phyloP scores from a whole-genome alignment of 2,113 vertebrate genomes.

The Arizona elegans region DNA sequence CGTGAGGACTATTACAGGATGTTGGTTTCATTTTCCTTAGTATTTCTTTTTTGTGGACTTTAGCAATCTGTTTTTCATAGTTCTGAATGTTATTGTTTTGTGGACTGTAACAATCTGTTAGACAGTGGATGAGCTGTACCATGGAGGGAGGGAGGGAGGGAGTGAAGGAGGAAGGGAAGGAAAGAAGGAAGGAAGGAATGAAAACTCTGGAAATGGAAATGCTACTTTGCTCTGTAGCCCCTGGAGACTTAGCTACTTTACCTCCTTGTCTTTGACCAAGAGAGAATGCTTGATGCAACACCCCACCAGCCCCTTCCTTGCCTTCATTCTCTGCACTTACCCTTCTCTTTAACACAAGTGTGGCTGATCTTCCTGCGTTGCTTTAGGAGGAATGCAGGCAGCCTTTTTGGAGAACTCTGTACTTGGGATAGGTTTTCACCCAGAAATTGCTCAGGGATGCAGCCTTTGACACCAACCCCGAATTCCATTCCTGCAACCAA shows the following conservation, averaged over 20 bases:
- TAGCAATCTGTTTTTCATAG: neutral
- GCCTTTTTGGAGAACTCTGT: neutral
- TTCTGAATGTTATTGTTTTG: too few species aligned
- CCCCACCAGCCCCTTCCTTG: neutral
- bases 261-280: too few species aligned
- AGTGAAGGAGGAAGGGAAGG: too few species aligned
- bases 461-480: too few species aligned
- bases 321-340: neutral
- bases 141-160: neutral
- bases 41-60: neutral
- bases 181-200: too few species aligned
- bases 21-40: neutral
- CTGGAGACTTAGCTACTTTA: neutral
- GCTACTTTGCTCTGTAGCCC: too few species aligned
- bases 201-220: neutral
- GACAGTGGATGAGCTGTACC: neutral
- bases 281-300: neutral
- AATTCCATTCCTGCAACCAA: neutral
- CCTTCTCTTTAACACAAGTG: neutral
- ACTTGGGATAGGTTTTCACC: neutral
- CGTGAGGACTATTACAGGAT: neutral
- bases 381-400: neutral
- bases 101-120: neutral
- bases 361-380: neutral
- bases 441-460: too few species aligned